A percentile compares a stretch with the other conserved stretches of the same genome.
phyloP scores from a whole-genome alignment of 2,888 invertebrate genomes.

The Euclidia mi region DNA sequence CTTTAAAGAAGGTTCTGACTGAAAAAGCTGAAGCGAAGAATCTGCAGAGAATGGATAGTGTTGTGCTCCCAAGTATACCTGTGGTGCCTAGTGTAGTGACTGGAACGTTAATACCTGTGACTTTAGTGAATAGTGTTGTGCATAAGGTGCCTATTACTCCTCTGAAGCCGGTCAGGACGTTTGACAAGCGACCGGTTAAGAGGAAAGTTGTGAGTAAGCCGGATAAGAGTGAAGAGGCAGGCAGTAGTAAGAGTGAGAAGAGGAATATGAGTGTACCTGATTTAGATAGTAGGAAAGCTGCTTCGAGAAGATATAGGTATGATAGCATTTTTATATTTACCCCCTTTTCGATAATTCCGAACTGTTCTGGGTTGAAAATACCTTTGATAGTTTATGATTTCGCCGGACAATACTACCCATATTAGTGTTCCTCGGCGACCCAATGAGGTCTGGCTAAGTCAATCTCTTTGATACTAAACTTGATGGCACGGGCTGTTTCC shows the following conservation, averaged over 20 bases:
- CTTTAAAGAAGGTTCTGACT: conserved; percentile 70
- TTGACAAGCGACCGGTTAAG: conserved; percentile 58
- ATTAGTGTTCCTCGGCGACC: no score
- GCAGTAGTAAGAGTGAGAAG: conserved; percentile 13
- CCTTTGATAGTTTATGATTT: no score
- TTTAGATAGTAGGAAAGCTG: conserved; percentile 72
- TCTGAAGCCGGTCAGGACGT: conserved; percentile 51
- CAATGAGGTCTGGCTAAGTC: no score
- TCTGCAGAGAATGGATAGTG: conserved; percentile 32
- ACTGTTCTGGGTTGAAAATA: no score
- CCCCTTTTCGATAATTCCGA: no score
- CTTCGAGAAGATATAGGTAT: conserved; percentile 76
- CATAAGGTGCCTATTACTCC: conserved; percentile 73
- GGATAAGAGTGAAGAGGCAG: conserved; percentile 12
- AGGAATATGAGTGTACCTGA: conserved; percentile 35
- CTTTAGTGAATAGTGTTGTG: conserved; percentile 61
- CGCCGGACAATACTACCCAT: no score
- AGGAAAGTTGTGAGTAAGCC: conserved; percentile 55
- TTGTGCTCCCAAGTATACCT: conserved; percentile 18
- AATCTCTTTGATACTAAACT: no score
- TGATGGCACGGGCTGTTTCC: no score
- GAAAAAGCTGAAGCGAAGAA: conserved; percentile 68
- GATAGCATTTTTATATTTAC: no score
- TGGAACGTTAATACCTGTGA: conserved; percentile 77
- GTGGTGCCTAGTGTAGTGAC: conserved; percentile 57